A percentile compares a stretch with the other conserved stretches of the same genome.
These are phyloP conservation scores for Schizotus pectinicornis DNA, from an alignment of 2,888 invertebrate genomes.

Conservation along the genomic window DNA sequence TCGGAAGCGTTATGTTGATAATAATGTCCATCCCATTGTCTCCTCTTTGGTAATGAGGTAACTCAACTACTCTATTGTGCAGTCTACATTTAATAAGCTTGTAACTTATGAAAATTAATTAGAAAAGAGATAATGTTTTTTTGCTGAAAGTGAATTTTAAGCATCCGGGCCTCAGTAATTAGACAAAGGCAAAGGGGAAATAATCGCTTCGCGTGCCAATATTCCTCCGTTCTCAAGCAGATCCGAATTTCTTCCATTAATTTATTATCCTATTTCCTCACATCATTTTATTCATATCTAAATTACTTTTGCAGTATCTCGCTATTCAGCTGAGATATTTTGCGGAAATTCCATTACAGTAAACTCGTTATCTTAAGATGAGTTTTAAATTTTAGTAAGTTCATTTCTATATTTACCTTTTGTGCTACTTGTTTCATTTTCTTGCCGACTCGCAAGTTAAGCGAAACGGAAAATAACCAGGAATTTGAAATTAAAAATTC, in stretches of 20 bases:
- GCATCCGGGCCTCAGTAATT: no score
- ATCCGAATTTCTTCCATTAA: slow-evolving; percentile 17
- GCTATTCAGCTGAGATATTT: slow-evolving; percentile 24
- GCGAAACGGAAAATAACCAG: no score
- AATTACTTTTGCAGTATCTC: slow-evolving; percentile 27
- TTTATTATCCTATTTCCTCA: slow-evolving; percentile 26
- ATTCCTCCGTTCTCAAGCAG: not conserved
- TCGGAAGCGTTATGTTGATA: no score
- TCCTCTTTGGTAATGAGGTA: no score
- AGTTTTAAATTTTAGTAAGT: slow-evolving; percentile 5
- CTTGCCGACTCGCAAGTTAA: not conserved
- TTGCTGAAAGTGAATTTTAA: no score
- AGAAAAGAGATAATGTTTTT: no score
- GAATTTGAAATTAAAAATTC: no score
- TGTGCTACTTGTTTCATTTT: not conserved
- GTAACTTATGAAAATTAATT: no score
- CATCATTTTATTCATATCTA: slow-evolving; percentile 29
- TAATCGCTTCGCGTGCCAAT: not conserved
- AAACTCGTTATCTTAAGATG: slow-evolving; percentile 18
- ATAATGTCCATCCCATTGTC: no score
- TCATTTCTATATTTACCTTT: not conserved
- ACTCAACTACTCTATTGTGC: no score
- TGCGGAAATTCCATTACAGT: slow-evolving; percentile 19
- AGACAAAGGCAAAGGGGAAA: not conserved
- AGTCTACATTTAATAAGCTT: no score